phyloP scores from a whole-genome alignment of 1,140 invertebrate species.

The Hylaeus volcanicus region DNA sequence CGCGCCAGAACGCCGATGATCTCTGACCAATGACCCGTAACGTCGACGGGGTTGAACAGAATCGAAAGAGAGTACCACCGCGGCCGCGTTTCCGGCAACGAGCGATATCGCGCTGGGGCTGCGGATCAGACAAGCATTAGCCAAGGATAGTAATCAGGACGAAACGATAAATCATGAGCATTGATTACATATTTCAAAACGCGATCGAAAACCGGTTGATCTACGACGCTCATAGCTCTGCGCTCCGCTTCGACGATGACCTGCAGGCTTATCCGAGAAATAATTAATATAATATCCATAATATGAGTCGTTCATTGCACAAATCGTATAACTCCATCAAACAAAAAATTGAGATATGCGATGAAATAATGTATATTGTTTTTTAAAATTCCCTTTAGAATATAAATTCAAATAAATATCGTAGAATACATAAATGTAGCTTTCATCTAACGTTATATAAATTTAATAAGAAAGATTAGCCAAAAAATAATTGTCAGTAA shows the following conservation, averaged over 20 bases:
- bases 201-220: constrained; percentile 73
- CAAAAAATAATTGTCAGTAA: too few species aligned
- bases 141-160: constrained; percentile 70
- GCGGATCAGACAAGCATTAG: constrained; percentile 1
- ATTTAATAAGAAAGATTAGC: too few species aligned
- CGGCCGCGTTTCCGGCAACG: constrained; percentile 28
- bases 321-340: too few species aligned
- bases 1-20: constrained; percentile 2
- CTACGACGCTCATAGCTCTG: constrained; percentile 75
- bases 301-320: too few species aligned
- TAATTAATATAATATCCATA: too few species aligned
- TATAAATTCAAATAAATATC: too few species aligned
- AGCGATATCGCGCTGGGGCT: constrained; percentile 25
- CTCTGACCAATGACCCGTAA: constrained; percentile 11
- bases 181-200: constrained; percentile 79
- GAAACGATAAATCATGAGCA: constrained; percentile 72
- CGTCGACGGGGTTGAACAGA: neutral
- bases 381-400: too few species aligned
- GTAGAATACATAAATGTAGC: too few species aligned
- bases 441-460: too few species aligned
- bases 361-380: too few species aligned
- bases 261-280: neutral
- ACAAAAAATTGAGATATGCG: too few species aligned
- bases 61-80: neutral
- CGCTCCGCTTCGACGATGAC: constrained; percentile 17